These are phyloP conservation scores for Silurus lanzhouensis DNA, from an alignment of 2,797 vertebrate species.

Conservation along the genomic window DNA sequence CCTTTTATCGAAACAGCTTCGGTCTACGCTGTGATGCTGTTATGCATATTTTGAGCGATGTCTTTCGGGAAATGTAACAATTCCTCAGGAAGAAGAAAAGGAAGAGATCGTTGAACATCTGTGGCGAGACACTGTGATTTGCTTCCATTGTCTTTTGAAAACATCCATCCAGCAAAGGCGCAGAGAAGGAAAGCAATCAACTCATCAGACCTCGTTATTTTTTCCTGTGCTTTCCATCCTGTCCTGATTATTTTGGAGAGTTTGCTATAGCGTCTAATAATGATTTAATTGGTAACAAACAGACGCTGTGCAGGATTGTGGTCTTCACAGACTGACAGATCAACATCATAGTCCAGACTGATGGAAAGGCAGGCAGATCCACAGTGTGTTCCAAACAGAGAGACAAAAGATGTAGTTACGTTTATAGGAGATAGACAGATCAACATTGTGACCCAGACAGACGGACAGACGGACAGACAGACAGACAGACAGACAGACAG, in stretches of 20 bases:
- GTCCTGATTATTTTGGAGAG: background rate
- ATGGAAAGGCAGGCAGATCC: too few relatives aligned
- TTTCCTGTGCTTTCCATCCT: background rate
- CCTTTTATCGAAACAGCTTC: constrained; percentile 15
- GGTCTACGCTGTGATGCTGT: background rate
- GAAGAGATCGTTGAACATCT: constrained; percentile 16
- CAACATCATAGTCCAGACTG: too few relatives aligned
- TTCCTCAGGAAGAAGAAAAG: background rate
- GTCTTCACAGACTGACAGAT: too few relatives aligned
- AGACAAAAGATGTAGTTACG: too few relatives aligned
- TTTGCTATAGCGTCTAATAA: background rate
- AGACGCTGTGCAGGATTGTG: too few relatives aligned
- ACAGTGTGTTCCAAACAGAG: too few relatives aligned
- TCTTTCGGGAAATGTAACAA: constrained; percentile 20
- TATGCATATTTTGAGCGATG: constrained; percentile 1
- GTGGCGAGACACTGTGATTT: constrained; percentile 7
- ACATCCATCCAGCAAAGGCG: background rate
- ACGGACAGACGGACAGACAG: too few relatives aligned
- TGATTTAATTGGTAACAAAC: background rate
- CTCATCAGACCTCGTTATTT: background rate
- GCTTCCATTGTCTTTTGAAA: background rate
- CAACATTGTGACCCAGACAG: too few relatives aligned
- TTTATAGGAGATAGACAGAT: too few relatives aligned
- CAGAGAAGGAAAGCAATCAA: background rate
- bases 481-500: background rate